phyloP scores from a whole-genome alignment of 2,797 vertebrate genomes.

The Lagorchestes hirsutus region DNA sequence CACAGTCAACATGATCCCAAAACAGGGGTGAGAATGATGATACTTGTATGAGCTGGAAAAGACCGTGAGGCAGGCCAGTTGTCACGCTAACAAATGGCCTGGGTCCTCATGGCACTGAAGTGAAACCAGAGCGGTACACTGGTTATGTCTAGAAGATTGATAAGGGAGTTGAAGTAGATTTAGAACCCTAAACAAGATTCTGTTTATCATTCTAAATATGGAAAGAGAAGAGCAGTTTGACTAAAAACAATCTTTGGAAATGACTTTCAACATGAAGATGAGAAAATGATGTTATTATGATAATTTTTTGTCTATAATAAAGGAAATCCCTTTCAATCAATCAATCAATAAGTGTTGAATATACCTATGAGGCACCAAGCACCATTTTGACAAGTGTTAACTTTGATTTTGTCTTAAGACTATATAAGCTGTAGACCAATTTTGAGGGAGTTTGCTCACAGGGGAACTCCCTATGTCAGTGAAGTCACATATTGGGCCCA shows the following conservation, averaged over 20 bases:
- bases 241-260: neutral
- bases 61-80: rapidly evolving
- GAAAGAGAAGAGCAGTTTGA: neutral
- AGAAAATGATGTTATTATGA: neutral
- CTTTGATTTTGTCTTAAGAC: neutral
- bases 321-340: neutral
- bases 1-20: neutral
- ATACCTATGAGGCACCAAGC: neutral
- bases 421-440: neutral
- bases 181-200: neutral
- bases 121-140: neutral
- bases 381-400: neutral
- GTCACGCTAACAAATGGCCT: neutral
- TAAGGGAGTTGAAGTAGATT: neutral
- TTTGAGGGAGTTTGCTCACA: neutral
- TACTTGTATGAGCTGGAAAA: neutral
- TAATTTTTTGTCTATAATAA: neutral
- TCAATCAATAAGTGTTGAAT: neutral
- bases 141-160: neutral
- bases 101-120: neutral
- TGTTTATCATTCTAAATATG: neutral
- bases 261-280: neutral
- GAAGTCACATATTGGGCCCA: neutral
- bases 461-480: neutral
- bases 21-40: neutral